Evolutionary conservation across 37 sponge, comb jelly and placozoan species (phyloP).

Genomic region (Oopsacas minuta): DNA sequence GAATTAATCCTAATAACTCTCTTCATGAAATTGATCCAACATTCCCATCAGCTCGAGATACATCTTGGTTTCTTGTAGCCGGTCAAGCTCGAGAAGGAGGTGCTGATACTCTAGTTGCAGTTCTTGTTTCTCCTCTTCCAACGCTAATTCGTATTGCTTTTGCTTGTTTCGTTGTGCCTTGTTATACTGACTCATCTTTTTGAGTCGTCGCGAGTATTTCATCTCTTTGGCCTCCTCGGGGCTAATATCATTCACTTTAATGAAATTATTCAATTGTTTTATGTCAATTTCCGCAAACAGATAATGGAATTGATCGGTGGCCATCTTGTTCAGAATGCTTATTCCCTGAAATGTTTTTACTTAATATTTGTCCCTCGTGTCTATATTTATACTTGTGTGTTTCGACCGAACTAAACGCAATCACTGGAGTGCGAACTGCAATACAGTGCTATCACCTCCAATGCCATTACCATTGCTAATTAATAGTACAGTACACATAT

Average conservation of each 20-base stretch:
- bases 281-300: not conserved
- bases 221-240: not conserved
- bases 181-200: conserved; percentile 17
- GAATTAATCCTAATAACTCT: not conserved
- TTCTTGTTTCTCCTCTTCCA: not conserved
- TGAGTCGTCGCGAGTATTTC: not conserved
- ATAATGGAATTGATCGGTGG: not conserved
- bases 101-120: not conserved
- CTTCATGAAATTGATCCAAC: not conserved
- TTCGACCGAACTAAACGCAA: not conserved
- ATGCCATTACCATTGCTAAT: not conserved
- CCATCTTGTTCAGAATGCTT: not conserved
- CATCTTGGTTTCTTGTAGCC: not conserved
- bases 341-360: not conserved
- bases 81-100: not conserved
- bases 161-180: not conserved
- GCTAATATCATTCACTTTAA: not conserved
- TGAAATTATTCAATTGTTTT: not conserved
- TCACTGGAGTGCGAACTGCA: not conserved
- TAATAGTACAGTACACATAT: not conserved
- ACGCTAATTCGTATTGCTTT: not conserved
- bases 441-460: not conserved
- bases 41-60: not conserved
- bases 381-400: not conserved
- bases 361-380: not conserved